Base-by-base conservation (phyloP, 2,797 vertebrate species). In the Takifugu ocellatus region DNA sequence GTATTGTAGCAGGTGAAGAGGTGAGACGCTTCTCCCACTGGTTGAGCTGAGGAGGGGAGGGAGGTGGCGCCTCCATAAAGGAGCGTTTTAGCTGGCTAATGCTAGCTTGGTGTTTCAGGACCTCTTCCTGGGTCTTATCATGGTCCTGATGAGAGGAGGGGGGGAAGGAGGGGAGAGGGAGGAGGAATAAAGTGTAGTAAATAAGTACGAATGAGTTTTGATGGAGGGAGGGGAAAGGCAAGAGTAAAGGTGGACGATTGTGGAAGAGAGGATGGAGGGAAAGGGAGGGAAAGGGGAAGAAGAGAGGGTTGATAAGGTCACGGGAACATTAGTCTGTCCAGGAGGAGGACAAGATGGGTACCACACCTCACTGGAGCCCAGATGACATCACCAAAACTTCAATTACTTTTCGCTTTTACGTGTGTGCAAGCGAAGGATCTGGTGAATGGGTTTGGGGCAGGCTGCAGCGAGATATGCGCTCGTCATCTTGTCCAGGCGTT, bases 51-150 rank as follows among this genome's bases (percentile, higher is more conserved):
- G 96, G 95, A 78, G 97, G 95, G 17, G 88, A 88, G 72, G 88
- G 84, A 74, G 96, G 95, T 70, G 94, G 93, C 68, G 96, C 96
- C 88, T 98, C 97, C 97, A 99, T 98, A 94, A 99, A 99, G 93
- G 91, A 96, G 92, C 97, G 97, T 91, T 99, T 99, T 90, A 99
- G 94, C 92, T 99, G 93, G 94, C 96, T 99, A 96, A 99, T 93
- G 93, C 96, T 99, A 97, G 97, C 97, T 94, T 99, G 97, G 90
- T 98, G 97, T 93, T 92, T 98, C 94, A 99, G 93, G 87, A 99
- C 92, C 85, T 97, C 95, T 25, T 98, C 97, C 91, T 97, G 97
- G 90, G 94, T 94, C 93, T 96, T 98, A 96, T 98, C 95, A 92
- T 97, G 93, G 87, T 98, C 96, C 97, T 99, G 91, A 89, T 84